Evolutionary conservation across 2,888 invertebrate species (phyloP).

Genomic region (Eristalinus aeneus): DNA sequence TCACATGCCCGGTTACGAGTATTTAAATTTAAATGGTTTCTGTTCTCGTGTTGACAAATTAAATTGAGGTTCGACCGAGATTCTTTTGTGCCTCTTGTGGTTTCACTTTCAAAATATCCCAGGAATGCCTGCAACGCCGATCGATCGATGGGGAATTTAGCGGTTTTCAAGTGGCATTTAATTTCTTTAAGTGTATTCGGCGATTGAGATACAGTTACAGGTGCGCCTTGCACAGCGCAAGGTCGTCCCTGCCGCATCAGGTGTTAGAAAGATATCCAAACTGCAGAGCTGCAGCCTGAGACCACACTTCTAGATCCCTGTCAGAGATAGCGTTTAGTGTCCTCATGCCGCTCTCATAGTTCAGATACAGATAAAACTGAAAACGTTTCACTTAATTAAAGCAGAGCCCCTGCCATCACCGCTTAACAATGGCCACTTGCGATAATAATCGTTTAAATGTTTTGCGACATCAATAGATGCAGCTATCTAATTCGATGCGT

Average conservation of each 20-base stretch:
- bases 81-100: constrained; percentile 40
- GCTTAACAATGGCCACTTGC: constrained; percentile 48
- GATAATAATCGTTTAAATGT: constrained; percentile 68
- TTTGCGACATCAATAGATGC: constrained; percentile 65
- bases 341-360: constrained; percentile 37
- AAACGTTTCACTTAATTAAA: constrained; percentile 58
- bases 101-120: constrained; percentile 12
- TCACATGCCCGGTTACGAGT: constrained; percentile 19
- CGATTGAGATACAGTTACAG: constrained; percentile 30
- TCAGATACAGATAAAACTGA: constrained; percentile 9
- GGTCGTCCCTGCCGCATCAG: constrained; percentile 62
- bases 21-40: constrained; percentile 34
- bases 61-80: constrained; percentile 56
- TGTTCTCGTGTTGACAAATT: constrained; percentile 74
- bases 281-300: constrained; percentile 44
- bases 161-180: constrained; percentile 21
- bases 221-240: constrained; percentile 58
- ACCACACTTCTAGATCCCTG: constrained; percentile 67
- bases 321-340: constrained; percentile 33
- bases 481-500: constrained; percentile 58
- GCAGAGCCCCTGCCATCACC: constrained; percentile 43
- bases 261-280: constrained; percentile 53
- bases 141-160: not conserved
- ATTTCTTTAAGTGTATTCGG: not conserved
- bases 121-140: constrained; percentile 11